Evolutionary conservation across 2,113 vertebrate species (phyloP).

Genomic region (Cyprinus carpio): DNA sequence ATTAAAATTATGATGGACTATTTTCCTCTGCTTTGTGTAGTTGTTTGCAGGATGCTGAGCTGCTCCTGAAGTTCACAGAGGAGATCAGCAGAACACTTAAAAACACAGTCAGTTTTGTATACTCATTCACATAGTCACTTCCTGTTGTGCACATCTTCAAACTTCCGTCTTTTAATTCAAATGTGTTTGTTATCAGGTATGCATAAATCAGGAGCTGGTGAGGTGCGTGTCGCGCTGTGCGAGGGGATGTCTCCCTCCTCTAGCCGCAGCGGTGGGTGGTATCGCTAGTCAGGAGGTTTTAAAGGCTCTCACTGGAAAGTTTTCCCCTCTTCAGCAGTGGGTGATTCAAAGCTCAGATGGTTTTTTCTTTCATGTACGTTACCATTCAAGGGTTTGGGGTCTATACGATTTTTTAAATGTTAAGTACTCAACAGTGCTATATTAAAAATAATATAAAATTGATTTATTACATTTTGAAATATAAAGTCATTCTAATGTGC

Average conservation of each 20-base stretch:
- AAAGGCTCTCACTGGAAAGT: conserved; percentile 97
- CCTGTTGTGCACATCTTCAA: neutral
- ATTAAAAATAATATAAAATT: neutral
- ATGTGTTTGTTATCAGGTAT: conserved; percentile 60
- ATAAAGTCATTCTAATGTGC: neutral
- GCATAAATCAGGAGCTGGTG: conserved; percentile 81
- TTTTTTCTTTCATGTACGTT: neutral
- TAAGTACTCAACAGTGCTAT: neutral
- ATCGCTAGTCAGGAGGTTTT: conserved; percentile 94
- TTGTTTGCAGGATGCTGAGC: conserved; percentile 87
- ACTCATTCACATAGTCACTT: neutral
- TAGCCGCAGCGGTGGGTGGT: conserved; percentile 90
- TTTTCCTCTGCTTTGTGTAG: conserved; percentile 65
- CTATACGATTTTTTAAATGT: neutral
- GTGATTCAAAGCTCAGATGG: conserved; percentile 71
- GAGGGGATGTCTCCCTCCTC: conserved; percentile 83
- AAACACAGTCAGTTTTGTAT: conserved; percentile 78
- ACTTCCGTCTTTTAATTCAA: neutral
- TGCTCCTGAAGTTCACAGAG: conserved; percentile 83
- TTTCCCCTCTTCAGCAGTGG: conserved; percentile 96
- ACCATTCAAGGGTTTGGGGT: neutral
- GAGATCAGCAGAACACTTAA: conserved; percentile 82
- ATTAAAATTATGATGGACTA: neutral
- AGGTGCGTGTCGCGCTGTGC: conserved; percentile 86
- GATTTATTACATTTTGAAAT: neutral